Evolutionary conservation across 1,140 invertebrate species (phyloP).

Genomic region (Holotrichia oblita): DNA sequence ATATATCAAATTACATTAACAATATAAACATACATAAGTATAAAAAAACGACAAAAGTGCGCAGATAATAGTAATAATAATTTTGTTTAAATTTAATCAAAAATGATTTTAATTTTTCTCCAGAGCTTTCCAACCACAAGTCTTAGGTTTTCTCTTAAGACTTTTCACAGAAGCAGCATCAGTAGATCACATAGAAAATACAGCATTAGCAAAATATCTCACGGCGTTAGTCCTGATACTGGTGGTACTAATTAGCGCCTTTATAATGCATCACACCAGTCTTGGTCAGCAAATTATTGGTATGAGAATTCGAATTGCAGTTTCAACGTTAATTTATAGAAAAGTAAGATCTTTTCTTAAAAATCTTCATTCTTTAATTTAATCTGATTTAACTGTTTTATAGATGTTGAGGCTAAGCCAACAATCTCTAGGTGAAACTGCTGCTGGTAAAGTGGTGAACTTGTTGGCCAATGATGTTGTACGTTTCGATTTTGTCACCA

Average conservation of each 20-base stretch:
- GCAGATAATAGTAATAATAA: no score
- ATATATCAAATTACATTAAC: no score
- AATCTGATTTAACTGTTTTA: constrained; percentile 43
- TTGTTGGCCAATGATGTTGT: constrained; percentile 83
- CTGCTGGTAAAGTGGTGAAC: constrained; percentile 85
- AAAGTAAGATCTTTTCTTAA: constrained; percentile 60
- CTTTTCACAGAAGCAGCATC: constrained; percentile 51
- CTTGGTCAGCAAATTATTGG: constrained; percentile 58
- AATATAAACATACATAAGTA: no score
- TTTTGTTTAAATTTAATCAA: background rate
- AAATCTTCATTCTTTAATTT: background rate
- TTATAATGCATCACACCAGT: constrained; percentile 60
- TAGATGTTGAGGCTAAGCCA: constrained; percentile 71
- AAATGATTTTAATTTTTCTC: background rate
- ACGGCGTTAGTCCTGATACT: constrained; percentile 50
- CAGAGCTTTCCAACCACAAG: constrained; percentile 14
- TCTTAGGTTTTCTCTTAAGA: constrained; percentile 43
- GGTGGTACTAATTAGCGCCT: constrained; percentile 56
- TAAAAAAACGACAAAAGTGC: no score
- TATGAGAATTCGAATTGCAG: constrained; percentile 66
- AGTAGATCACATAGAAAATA: constrained; percentile 38
- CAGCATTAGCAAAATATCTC: constrained; percentile 32
- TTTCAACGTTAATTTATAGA: constrained; percentile 68
- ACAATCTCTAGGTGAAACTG: constrained; percentile 74
- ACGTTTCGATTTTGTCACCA: constrained; percentile 70